Percentiles rank a stretch among this genome's conserved stretches.
phyloP scores from a whole-genome alignment of 2,888 invertebrate species.

The Tenthredo amoena region DNA sequence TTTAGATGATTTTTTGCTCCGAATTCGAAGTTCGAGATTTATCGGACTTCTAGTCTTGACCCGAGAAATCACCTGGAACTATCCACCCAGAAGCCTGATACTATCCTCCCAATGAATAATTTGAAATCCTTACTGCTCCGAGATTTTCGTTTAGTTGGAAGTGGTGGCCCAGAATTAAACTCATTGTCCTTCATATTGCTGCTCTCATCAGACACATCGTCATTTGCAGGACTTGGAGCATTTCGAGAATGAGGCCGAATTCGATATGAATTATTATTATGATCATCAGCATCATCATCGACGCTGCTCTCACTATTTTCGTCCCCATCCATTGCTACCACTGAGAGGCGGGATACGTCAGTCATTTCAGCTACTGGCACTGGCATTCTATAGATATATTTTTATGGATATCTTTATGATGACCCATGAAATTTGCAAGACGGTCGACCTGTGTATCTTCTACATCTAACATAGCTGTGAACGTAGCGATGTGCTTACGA shows the following conservation, averaged over 20 bases:
- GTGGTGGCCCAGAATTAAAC: not conserved
- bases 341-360: conserved; percentile 17
- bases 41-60: not conserved
- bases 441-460: conserved; percentile 21
- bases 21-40: not conserved
- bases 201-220: not conserved
- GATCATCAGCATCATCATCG: not conserved
- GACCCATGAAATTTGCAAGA: conserved; percentile 37
- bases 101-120: not conserved
- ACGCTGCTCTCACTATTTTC: conserved; percentile 28
- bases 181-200: not conserved
- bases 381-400: conserved; percentile 7
- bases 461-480: conserved; percentile 8
- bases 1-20: not conserved
- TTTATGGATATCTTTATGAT: conserved; percentile 24
- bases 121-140: not conserved
- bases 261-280: not conserved
- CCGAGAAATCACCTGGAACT: not conserved
- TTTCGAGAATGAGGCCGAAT: not conserved
- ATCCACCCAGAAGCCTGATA: not conserved
- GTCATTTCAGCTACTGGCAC: conserved; percentile 36
- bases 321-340: conserved; percentile 25
- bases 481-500: conserved; percentile 24
- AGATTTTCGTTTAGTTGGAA: conserved; percentile 10
- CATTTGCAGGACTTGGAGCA: not conserved